These are phyloP conservation scores for Puntigrus tetrazona DNA, from an alignment of 2,113 vertebrate species.

Conservation along the genomic window DNA sequence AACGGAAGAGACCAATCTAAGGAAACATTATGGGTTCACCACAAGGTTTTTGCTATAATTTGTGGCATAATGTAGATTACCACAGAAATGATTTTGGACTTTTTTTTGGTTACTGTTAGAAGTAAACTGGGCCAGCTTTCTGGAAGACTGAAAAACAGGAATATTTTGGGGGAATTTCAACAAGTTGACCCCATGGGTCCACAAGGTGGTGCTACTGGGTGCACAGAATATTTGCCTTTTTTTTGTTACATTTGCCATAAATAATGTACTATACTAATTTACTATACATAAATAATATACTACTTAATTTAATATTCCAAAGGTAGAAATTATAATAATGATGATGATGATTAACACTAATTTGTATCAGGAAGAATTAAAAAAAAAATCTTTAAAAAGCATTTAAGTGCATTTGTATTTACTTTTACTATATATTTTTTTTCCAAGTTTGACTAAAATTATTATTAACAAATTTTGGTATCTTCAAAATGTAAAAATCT, in stretches of 20 bases:
- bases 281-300: no score
- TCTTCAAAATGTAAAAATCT: no score
- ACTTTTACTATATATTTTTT: no score
- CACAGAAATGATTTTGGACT: background rate
- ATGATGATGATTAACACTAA: no score
- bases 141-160: background rate
- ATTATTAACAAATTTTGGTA: no score
- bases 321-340: no score
- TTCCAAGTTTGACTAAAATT: no score
- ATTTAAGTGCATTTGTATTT: no score
- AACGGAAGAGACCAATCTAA: background rate
- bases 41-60: background rate
- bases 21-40: background rate
- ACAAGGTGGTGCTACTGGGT: background rate
- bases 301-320: no score
- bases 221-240: background rate
- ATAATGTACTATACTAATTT: no score
- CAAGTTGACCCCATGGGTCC: background rate
- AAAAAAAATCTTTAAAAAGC: no score
- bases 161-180: background rate
- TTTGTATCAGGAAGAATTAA: no score
- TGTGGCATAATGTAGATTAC: background rate
- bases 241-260: background rate
- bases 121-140: background rate
- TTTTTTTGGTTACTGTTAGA: background rate